Conservation (phyloP, 2,888 invertebrate genomes). For the Meta bourneti region DNA sequence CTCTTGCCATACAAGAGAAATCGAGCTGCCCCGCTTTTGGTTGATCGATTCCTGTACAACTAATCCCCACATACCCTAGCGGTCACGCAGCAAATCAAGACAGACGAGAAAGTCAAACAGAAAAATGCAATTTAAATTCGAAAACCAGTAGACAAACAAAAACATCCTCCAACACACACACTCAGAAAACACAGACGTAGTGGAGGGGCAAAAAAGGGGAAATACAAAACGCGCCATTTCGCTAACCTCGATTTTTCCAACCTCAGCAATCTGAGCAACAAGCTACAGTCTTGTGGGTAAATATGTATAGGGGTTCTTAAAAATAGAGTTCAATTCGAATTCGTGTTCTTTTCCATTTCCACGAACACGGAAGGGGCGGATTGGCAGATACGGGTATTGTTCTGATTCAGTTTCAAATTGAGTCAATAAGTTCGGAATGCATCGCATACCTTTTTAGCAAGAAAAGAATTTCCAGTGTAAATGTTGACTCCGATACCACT, state of each 20-base stretch:
- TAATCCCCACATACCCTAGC: neutral
- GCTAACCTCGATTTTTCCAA: neutral
- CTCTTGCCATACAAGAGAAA: neutral
- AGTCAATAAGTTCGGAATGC: constrained; percentile 26
- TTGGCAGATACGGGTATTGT: constrained; percentile 8
- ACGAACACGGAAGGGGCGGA: constrained; percentile 47
- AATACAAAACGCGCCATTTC: neutral
- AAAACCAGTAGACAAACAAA: constrained; percentile 14
- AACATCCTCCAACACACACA: neutral
- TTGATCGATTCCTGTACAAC: constrained; percentile 17
- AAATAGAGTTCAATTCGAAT: neutral
- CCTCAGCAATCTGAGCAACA: constrained; percentile 20
- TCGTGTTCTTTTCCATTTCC: neutral
- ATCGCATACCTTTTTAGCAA: neutral
- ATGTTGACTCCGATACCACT: constrained; percentile 30
- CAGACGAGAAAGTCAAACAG: neutral
- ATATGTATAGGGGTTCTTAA: constrained; percentile 19
- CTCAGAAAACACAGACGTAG: too few species aligned
- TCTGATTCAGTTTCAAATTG: constrained; percentile 8
- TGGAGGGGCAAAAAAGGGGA: neutral
- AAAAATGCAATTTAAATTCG: constrained; percentile 36
- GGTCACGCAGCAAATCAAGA: constrained; percentile 21
- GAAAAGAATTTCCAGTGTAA: constrained; percentile 15
- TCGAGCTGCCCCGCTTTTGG: neutral
- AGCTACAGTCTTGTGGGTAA: constrained; percentile 15